Base-by-base conservation (phyloP, 2,113 vertebrate species). In the Epinephelus cyanopodus region DNA sequence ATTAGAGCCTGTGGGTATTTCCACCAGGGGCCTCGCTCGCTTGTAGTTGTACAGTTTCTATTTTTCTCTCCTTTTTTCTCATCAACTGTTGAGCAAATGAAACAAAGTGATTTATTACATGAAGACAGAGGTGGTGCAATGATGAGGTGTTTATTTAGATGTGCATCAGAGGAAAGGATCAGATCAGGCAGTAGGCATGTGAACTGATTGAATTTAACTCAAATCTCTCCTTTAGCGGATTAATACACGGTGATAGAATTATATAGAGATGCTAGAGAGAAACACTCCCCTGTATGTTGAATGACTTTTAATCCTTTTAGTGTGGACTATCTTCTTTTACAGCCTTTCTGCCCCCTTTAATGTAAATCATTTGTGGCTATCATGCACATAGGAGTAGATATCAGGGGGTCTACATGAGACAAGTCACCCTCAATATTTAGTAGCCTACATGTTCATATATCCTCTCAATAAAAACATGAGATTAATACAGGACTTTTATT, bases 1-100 rank as follows among this genome's bases (percentile, higher is more conserved):
- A 77, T 90, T 91, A 86, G 72, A 86, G 90, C 87, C 89, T 88
- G 69, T 90, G 90, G 90, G 89, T 83, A 62, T 86, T 86, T 90
- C 79, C 90, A 75, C 82, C 80, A 72, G 86, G 83, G 86, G 71
- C 57, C 68, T 50, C 1, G 3, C 29, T 74, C 73, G 17, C 42
- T 83, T 74, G 33, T 70, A 87, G 57, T 79, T 79, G 53, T 63
- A 65, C 13, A 42, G 50, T 73, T 66, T 62, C 50, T 72, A 19
- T 79, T 77, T 75, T 74, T 80, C 64, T 64, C 13, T 56, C 25
- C 33, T 25, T 65, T 79, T 52, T 74, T 65, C 29, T 17, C 56
- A 77, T 75, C 65, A 79, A 74, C 68, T 77, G 72, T 12, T 4
- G 62, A 8, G 21, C 27, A 82, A 83, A 80, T 79, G 45, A 84